phyloP scores from a whole-genome alignment of 2,888 invertebrate genomes.

The Argyresthia albistria region DNA sequence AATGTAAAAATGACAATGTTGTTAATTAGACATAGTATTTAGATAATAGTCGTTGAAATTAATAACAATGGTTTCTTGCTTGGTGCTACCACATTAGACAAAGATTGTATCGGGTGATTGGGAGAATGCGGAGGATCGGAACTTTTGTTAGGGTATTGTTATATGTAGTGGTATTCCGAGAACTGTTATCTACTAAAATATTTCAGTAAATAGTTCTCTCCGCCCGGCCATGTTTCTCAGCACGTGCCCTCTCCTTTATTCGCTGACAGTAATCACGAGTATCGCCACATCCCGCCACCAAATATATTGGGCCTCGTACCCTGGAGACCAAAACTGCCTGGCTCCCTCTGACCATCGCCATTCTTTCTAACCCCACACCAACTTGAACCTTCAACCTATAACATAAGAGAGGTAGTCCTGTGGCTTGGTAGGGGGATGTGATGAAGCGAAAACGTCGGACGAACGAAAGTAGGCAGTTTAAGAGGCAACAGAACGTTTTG shows the following conservation, averaged over 20 bases:
- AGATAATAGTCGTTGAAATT: too few species aligned
- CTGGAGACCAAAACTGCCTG: conserved; percentile 39
- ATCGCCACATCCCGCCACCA: conserved; percentile 31
- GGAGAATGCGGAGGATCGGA: too few species aligned
- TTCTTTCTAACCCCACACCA: conserved; percentile 15
- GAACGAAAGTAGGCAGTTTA: conserved; percentile 47
- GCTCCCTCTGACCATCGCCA: conserved; percentile 28
- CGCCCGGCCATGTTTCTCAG: too few species aligned
- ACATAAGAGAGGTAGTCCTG: neutral
- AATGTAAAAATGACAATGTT: too few species aligned
- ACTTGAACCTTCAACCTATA: neutral
- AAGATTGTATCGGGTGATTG: too few species aligned
- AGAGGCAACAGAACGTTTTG: conserved; percentile 45
- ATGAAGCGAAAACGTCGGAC: conserved; percentile 34
- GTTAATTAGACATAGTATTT: too few species aligned
- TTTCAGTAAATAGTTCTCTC: too few species aligned
- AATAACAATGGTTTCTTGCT: too few species aligned
- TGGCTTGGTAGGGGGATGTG: neutral
- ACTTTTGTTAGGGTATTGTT: too few species aligned
- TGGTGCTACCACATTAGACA: too few species aligned
- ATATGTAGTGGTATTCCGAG: too few species aligned
- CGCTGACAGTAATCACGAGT: conserved; percentile 58
- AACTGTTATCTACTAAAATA: too few species aligned
- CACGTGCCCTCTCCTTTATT: conserved; percentile 27
- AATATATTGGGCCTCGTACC: conserved; percentile 53